Percentiles rank a stretch among this genome's conserved stretches.
These are phyloP conservation scores for Tuta absoluta DNA, from an alignment of 2,888 invertebrate species.

Conservation along the genomic window DNA sequence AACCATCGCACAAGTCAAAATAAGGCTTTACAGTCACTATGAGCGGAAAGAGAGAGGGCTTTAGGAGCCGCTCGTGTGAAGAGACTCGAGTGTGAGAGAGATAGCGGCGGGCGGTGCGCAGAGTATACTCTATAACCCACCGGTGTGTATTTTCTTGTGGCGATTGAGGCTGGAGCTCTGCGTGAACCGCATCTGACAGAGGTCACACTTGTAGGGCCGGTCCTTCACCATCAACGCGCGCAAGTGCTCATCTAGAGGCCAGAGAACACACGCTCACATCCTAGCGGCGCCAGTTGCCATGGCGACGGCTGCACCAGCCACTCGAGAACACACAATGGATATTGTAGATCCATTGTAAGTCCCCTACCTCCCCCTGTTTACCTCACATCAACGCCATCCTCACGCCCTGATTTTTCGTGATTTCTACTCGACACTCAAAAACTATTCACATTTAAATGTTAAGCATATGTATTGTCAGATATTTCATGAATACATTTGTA, in stretches of 20 bases:
- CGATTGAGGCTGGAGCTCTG: slow-evolving; percentile 87
- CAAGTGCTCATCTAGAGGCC: slow-evolving; percentile 80
- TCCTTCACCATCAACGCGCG: slow-evolving; percentile 79
- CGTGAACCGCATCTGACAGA: slow-evolving; percentile 86
- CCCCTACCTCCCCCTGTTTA: slow-evolving; percentile 78
- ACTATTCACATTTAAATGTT: slow-evolving; percentile 75
- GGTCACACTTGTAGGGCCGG: slow-evolving; percentile 84
- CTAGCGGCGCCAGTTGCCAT: slow-evolving; percentile 38
- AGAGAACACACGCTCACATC: slow-evolving; percentile 56
- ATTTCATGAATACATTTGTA: slow-evolving; percentile 45
- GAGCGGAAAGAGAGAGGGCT: slow-evolving; percentile 39
- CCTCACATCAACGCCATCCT: slow-evolving; percentile 69
- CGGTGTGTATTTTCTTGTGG: slow-evolving; percentile 86
- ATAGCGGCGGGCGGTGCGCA: slow-evolving; percentile 56
- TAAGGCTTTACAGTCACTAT: slow-evolving; percentile 44
- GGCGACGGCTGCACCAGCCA: slow-evolving; percentile 36
- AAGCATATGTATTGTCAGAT: slow-evolving; percentile 66
- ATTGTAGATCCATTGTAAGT: slow-evolving; percentile 54
- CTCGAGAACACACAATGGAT: slow-evolving; percentile 59
- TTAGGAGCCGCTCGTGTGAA: slow-evolving; percentile 42
- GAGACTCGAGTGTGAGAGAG: slow-evolving; percentile 42
- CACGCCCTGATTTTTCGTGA: slow-evolving; percentile 73
- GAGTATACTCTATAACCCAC: slow-evolving; percentile 62
- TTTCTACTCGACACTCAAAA: slow-evolving; percentile 72
- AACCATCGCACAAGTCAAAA: slow-evolving; percentile 63